Conservation (phyloP, 2,888 invertebrate genomes). For the Pammene aurita region DNA sequence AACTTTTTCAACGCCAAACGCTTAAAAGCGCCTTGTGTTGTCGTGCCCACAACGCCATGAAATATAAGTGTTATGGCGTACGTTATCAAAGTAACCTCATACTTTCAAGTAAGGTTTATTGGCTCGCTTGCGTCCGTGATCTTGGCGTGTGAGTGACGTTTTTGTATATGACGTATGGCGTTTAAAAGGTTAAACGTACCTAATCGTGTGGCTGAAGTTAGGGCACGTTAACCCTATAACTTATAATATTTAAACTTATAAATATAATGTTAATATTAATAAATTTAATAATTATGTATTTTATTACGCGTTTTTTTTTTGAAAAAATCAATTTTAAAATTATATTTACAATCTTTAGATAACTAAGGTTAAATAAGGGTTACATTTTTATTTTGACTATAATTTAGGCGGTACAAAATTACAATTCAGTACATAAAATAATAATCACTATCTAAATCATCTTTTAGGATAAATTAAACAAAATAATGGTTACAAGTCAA, state of each 20-base stretch:
- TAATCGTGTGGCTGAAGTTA: too few species aligned
- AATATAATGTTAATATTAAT: slow-evolving; percentile 17
- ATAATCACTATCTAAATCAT: slow-evolving; percentile 11
- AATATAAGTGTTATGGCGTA: too few species aligned
- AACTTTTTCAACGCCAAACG: too few species aligned
- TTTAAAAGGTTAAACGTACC: too few species aligned
- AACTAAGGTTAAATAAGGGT: slow-evolving; percentile 25
- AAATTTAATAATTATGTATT: not conserved
- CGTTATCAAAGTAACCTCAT: too few species aligned
- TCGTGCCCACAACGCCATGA: too few species aligned
- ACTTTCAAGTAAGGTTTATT: too few species aligned
- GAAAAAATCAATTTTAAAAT: slow-evolving; percentile 11
- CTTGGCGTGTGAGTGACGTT: too few species aligned
- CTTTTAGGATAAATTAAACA: not conserved
- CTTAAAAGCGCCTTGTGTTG: too few species aligned
- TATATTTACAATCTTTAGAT: slow-evolving; percentile 35
- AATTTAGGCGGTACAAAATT: slow-evolving; percentile 36
- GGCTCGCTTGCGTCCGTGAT: too few species aligned
- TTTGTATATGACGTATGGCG: too few species aligned
- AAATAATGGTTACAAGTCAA: slow-evolving; percentile 4
- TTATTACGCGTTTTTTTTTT: slow-evolving; percentile 5
- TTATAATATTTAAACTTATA: slow-evolving; percentile 28
- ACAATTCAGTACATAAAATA: slow-evolving; percentile 17
- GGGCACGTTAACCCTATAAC: not conserved
- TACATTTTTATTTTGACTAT: slow-evolving; percentile 32